phyloP scores from a whole-genome alignment of 2,888 invertebrate genomes.

The Eudemis profundana region DNA sequence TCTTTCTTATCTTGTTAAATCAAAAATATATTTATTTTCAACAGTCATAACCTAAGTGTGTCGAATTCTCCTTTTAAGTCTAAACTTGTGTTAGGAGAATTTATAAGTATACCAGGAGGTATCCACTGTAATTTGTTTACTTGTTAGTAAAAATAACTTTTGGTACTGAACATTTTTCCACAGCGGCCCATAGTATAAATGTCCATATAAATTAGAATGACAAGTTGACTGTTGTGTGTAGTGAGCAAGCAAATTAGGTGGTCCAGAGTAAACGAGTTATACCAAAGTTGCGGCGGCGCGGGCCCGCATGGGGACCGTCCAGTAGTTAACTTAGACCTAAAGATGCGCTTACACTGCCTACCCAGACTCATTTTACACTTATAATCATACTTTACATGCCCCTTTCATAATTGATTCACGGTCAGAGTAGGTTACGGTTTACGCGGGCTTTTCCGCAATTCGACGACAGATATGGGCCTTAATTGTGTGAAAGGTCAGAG shows the following conservation, averaged over 20 bases:
- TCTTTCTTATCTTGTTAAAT: too few species aligned
- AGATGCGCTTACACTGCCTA: conserved; percentile 50
- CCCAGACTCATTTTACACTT: not conserved
- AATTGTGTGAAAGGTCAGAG: too few species aligned
- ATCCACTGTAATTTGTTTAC: too few species aligned
- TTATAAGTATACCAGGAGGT: too few species aligned
- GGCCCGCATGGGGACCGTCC: conserved; percentile 62
- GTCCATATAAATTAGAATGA: conserved; percentile 67
- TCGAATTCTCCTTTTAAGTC: too few species aligned
- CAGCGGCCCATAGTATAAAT: conserved; percentile 42
- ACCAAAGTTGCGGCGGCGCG: conserved; percentile 65
- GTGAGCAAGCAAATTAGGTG: conserved; percentile 75
- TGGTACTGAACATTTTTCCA: conserved; percentile 8
- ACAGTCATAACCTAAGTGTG: too few species aligned
- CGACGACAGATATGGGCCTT: too few species aligned
- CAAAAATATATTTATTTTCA: too few species aligned
- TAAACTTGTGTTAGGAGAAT: too few species aligned
- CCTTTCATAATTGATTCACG: not conserved
- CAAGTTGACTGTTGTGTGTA: conserved; percentile 67
- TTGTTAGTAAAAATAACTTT: too few species aligned
- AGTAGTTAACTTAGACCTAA: conserved; percentile 48
- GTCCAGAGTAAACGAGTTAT: conserved; percentile 77
- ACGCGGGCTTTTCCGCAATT: too few species aligned
- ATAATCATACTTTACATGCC: not conserved
- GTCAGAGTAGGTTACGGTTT: too few species aligned